Evolutionary conservation across 2,888 invertebrate genomes (phyloP).

Genomic region (Drosophila cyrtoloma): DNA sequence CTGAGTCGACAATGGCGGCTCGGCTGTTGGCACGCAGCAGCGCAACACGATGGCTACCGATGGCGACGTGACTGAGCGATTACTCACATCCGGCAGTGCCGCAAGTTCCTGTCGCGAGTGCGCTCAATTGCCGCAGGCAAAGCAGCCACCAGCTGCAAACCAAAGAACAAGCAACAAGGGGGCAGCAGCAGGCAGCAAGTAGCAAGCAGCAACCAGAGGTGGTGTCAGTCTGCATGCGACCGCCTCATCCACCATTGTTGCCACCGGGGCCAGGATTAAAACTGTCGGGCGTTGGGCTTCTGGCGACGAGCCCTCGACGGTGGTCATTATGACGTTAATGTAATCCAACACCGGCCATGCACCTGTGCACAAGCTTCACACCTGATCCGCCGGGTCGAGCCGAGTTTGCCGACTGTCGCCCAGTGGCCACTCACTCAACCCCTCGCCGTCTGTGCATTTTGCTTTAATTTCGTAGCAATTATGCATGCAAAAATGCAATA

Average conservation of each 20-base stretch:
- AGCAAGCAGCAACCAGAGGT: neutral
- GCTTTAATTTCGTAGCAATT: conserved; percentile 78
- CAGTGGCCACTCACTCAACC: conserved; percentile 27
- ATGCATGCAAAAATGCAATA: conserved; percentile 79
- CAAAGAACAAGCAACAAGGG: conserved; percentile 7
- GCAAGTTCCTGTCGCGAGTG: conserved; percentile 72
- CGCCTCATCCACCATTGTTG: conserved; percentile 20
- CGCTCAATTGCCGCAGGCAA: conserved; percentile 52
- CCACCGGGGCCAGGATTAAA: conserved; percentile 63
- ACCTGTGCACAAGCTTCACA: conserved; percentile 76
- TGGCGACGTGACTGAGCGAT: conserved; percentile 74
- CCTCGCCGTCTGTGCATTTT: conserved; percentile 55
- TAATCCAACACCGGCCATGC: conserved; percentile 75
- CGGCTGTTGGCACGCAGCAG: conserved; percentile 3
- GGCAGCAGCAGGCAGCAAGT: neutral
- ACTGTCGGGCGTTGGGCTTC: conserved; percentile 57
- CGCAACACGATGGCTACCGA: conserved; percentile 19
- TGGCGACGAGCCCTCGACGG: conserved; percentile 43
- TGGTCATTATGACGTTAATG: conserved; percentile 80
- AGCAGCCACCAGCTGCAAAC: conserved; percentile 24
- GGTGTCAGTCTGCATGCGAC: conserved; percentile 28
- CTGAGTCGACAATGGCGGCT: conserved; percentile 33
- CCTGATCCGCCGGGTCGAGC: conserved; percentile 48
- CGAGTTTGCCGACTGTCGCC: conserved; percentile 55
- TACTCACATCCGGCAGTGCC: conserved; percentile 76